Percentiles rank a stretch among this genome's conserved stretches.
These are phyloP conservation scores for Pogoniulus pusillus DNA, from an alignment of 2,797 vertebrate genomes.

Conservation along the genomic window DNA sequence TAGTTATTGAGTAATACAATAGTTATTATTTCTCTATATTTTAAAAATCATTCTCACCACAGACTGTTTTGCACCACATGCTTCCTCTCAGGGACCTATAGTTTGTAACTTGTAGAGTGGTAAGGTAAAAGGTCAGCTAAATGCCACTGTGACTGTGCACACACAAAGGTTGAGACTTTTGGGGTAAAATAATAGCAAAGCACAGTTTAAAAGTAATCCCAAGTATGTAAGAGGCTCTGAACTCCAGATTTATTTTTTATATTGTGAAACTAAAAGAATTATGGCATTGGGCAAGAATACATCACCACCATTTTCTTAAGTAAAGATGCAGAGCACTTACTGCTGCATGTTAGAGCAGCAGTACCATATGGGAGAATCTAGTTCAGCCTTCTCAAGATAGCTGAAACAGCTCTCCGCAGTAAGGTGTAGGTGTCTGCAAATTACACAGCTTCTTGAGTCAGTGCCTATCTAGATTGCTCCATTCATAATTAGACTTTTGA, in stretches of 20 bases:
- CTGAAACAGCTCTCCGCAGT: slow-evolving; percentile 45
- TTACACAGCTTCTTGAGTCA: slow-evolving; percentile 64
- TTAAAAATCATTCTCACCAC: neutral
- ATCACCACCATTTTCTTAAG: slow-evolving; percentile 9
- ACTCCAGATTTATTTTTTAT: neutral
- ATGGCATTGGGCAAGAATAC: neutral
- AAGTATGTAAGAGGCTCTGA: neutral
- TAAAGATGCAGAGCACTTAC: neutral
- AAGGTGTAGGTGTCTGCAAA: slow-evolving; percentile 68
- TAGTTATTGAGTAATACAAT: no score
- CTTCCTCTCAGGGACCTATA: neutral
- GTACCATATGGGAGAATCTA: slow-evolving; percentile 46
- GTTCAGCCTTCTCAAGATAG: slow-evolving; percentile 33
- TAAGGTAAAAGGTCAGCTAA: neutral
- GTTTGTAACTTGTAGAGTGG: neutral
- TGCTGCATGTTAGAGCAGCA: slow-evolving; percentile 39
- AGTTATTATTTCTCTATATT: neutral
- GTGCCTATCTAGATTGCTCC: slow-evolving; percentile 41
- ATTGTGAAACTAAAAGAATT: neutral
- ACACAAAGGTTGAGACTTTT: neutral
- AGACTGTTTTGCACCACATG: neutral
- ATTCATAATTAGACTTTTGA: slow-evolving; percentile 70
- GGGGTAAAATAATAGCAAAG: neutral
- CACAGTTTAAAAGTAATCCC: neutral
- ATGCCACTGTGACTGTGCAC: neutral